Conservation (phyloP, 2,113 vertebrate genomes). For the Melanocharis versteri region DNA sequence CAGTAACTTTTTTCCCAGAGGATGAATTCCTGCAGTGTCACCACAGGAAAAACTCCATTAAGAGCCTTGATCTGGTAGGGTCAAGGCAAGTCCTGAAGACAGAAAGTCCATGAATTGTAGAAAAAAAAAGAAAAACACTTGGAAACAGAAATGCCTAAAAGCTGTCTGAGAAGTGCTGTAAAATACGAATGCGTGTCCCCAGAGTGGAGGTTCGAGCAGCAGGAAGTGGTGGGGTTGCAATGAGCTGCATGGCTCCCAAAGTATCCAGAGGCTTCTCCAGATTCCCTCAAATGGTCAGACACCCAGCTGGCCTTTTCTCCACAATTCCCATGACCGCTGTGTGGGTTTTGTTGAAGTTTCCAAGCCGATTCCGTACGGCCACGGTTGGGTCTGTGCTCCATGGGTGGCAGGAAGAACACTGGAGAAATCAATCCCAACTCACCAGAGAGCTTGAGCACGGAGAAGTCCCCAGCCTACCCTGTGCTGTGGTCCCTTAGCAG, state of each 20-base stretch:
- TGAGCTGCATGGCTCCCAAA: not conserved
- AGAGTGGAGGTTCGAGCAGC: not conserved
- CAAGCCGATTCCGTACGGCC: not conserved
- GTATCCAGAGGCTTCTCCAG: not conserved
- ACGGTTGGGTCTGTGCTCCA: not conserved
- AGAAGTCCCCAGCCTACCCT: accelerated
- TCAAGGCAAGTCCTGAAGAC: not conserved
- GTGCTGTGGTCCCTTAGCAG: not conserved
- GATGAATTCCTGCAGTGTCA: not conserved
- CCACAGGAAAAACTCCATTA: not conserved
- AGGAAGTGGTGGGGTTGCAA: not conserved
- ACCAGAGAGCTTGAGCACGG: not conserved
- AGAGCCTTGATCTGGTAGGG: not conserved
- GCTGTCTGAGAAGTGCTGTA: not conserved
- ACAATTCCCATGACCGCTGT: accelerated
- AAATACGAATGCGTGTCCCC: not conserved
- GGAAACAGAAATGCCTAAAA: not conserved
- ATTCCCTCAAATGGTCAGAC: not conserved
- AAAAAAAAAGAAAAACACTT: not conserved
- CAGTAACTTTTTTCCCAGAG: not conserved
- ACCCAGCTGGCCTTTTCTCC: not conserved
- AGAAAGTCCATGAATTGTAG: not conserved
- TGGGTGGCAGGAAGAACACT: not conserved
- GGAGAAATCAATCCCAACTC: not conserved
- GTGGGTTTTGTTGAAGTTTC: not conserved